phyloP scores from a whole-genome alignment of 2,888 invertebrate species.

The Melieria crassipennis region DNA sequence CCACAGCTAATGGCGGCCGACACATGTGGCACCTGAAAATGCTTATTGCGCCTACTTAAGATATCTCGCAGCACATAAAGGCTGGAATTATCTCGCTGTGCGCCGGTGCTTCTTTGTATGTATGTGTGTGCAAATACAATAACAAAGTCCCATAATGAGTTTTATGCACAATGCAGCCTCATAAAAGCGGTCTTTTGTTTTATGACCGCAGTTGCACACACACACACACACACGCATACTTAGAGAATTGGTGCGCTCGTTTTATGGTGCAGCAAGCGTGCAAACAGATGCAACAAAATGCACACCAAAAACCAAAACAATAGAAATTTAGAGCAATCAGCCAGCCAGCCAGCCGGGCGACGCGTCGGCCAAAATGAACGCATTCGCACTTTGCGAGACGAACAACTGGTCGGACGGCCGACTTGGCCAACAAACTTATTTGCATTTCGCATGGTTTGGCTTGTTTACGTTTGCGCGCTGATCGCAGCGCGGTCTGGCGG shows the following conservation, averaged over 20 bases:
- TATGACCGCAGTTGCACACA: constrained; percentile 59
- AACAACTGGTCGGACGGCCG: no score
- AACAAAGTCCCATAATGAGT: constrained; percentile 26
- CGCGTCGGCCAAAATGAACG: no score
- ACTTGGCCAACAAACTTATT: neutral
- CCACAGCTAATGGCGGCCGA: no score
- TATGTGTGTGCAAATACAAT: constrained; percentile 22
- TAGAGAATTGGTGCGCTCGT: constrained; percentile 4
- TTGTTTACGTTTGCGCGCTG: no score
- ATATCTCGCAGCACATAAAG: no score
- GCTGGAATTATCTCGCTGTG: no score
- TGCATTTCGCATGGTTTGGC: constrained; percentile 23
- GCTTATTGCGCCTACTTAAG: no score
- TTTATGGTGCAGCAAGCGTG: constrained; percentile 5
- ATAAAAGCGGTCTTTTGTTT: constrained; percentile 58
- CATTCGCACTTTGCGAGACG: neutral
- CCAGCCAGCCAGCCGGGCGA: constrained; percentile 16
- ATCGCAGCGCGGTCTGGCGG: no score
- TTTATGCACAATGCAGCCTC: constrained; percentile 33
- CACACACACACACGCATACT: constrained; percentile 22
- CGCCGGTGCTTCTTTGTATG: neutral
- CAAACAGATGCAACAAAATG: constrained; percentile 28
- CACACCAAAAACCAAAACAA: constrained; percentile 27
- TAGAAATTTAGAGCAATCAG: constrained; percentile 30
- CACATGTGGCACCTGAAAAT: no score